These are phyloP conservation scores for Rhynchophorus ferrugineus DNA, from an alignment of 1,140 invertebrate genomes.

Conservation along the genomic window DNA sequence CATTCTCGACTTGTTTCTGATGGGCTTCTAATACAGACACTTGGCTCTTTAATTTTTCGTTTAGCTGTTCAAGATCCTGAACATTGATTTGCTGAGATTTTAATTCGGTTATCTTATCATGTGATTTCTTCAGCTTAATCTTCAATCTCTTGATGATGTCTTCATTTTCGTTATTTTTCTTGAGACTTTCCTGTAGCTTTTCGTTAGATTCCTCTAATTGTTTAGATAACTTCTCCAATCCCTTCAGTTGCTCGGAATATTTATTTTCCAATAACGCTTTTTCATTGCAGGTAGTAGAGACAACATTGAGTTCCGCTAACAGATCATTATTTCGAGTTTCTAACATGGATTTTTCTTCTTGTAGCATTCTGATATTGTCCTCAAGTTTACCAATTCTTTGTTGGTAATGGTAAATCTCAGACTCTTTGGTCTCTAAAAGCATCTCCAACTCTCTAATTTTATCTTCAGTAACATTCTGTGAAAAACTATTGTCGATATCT, in stretches of 20 bases:
- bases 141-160: conserved; percentile 42
- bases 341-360: conserved; percentile 47
- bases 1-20: conserved; percentile 44
- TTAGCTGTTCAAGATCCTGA: conserved; percentile 25
- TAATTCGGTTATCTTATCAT: conserved; percentile 29
- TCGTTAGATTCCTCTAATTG: conserved; percentile 46
- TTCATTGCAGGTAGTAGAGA: conserved; percentile 46
- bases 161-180: conserved; percentile 39
- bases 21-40: conserved; percentile 44
- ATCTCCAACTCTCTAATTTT: conserved; percentile 65
- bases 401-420: conserved; percentile 56
- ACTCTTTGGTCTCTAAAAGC: conserved; percentile 62
- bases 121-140: conserved; percentile 45
- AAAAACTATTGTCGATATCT: conserved; percentile 14
- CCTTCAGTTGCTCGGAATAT: conserved; percentile 45
- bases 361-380: conserved; percentile 49
- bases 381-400: conserved; percentile 51
- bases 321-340: conserved; percentile 48
- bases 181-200: conserved; percentile 50
- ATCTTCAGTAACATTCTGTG: conserved; percentile 38
- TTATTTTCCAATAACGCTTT: conserved; percentile 48
- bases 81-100: conserved; percentile 15
- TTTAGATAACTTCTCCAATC: conserved; percentile 48
- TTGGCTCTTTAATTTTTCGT: conserved; percentile 37
- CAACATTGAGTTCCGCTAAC: conserved; percentile 48